phyloP scores from a whole-genome alignment of 2,797 vertebrate genomes.

The Sphenodon punctatus region DNA sequence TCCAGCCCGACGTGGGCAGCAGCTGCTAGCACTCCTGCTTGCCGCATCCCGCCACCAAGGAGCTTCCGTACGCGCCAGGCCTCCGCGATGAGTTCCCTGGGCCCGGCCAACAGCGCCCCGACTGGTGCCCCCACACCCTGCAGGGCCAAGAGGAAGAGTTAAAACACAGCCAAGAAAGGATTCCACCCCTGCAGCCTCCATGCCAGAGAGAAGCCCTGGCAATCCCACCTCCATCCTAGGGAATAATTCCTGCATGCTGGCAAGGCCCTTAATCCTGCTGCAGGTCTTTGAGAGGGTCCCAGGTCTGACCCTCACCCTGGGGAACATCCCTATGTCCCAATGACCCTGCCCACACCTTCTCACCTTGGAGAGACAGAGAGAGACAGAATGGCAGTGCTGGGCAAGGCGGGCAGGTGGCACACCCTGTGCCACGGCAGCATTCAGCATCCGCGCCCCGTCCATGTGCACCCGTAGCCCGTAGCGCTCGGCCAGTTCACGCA shows the following conservation, averaged over 20 bases:
- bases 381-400: slow-evolving; percentile 83
- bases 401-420: slow-evolving; percentile 76
- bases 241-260: not conserved
- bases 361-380: slow-evolving; percentile 90
- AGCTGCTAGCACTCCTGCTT: slow-evolving; percentile 82
- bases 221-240: no score
- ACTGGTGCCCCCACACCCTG: slow-evolving; percentile 86
- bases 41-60: slow-evolving; percentile 84
- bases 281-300: not conserved
- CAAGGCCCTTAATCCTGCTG: not conserved
- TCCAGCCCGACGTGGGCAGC: slow-evolving; percentile 80
- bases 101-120: slow-evolving; percentile 80
- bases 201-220: not conserved
- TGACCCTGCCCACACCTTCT: not conserved
- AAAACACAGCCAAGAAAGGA: not conserved
- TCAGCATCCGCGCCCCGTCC: slow-evolving; percentile 86
- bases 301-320: not conserved
- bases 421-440: slow-evolving; percentile 77
- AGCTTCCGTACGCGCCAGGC: slow-evolving; percentile 80
- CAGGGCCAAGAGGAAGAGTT: not conserved
- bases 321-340: no score
- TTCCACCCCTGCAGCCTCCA: no score
- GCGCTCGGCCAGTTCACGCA: slow-evolving; percentile 75
- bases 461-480: slow-evolving; percentile 81
- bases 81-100: slow-evolving; percentile 72